Percentiles rank a stretch among this genome's conserved stretches.
These are phyloP conservation scores for Sardina pilchardus DNA, from an alignment of 2,113 vertebrate genomes.

Conservation along the genomic window DNA sequence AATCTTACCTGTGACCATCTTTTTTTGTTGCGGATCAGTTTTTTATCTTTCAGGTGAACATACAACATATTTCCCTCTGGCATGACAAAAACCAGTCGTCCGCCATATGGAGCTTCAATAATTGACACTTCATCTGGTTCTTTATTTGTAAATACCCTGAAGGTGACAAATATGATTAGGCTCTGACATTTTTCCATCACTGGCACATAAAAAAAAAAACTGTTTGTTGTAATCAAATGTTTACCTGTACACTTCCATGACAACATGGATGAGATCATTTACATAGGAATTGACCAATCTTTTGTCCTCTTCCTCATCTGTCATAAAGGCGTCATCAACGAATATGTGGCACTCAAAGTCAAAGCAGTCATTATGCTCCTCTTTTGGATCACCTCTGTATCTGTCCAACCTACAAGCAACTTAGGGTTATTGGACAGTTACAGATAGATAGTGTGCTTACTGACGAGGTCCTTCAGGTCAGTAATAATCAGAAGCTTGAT, in stretches of 20 bases:
- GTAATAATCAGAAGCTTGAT: not conserved
- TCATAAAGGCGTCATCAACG: slow-evolving; percentile 72
- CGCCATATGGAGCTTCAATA: slow-evolving; percentile 73
- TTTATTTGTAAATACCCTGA: slow-evolving; percentile 75
- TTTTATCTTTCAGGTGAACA: slow-evolving; percentile 77
- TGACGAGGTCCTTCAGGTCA: not conserved
- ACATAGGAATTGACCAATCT: slow-evolving; percentile 72
- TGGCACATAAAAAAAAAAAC: not conserved
- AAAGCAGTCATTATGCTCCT: slow-evolving; percentile 71
- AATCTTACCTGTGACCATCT: slow-evolving; percentile 78
- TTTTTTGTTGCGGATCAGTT: slow-evolving; percentile 76
- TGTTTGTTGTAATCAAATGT: not conserved
- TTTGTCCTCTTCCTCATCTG: slow-evolving; percentile 52
- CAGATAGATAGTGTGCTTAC: not conserved
- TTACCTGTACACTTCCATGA: slow-evolving; percentile 76
- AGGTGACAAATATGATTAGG: not conserved
- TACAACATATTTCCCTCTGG: slow-evolving; percentile 77
- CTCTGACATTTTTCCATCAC: not conserved
- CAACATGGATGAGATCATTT: slow-evolving; percentile 63
- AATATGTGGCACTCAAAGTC: slow-evolving; percentile 77
- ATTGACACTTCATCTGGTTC: slow-evolving; percentile 75
- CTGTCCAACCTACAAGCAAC: slow-evolving; percentile 69
- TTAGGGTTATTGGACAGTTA: not conserved
- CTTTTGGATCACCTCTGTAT: slow-evolving; percentile 72
- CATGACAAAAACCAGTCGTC: slow-evolving; percentile 71